Conservation (phyloP, 2,888 invertebrate species). For the Schizaphis graminum region DNA sequence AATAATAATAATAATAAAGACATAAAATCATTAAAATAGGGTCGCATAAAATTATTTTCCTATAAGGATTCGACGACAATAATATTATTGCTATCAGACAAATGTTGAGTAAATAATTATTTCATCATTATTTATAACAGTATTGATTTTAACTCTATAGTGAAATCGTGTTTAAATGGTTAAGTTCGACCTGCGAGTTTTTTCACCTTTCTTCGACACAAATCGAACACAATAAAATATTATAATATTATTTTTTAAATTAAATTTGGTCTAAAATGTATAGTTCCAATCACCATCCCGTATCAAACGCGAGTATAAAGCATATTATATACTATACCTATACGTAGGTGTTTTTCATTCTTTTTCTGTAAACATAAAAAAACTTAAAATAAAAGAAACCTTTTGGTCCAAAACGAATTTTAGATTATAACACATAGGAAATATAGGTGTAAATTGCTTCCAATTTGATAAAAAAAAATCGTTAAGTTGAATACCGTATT, state of each 20-base stretch:
- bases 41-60: not conserved
- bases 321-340: too few species aligned
- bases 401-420: not conserved
- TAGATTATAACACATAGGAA: not conserved
- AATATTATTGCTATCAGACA: not conserved
- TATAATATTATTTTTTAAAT: not conserved
- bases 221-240: not conserved
- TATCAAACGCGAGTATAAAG: not conserved
- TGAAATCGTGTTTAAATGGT: not conserved
- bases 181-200: not conserved
- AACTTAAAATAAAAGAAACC: not conserved
- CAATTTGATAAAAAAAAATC: not conserved
- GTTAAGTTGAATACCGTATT: not conserved
- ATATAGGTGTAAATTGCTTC: not conserved
- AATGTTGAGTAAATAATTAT: not conserved
- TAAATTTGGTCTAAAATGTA: not conserved
- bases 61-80: not conserved
- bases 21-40: not conserved
- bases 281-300: rapidly evolving
- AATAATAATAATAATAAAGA: not conserved
- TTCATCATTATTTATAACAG: not conserved
- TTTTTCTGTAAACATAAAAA: not conserved
- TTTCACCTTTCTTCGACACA: not conserved
- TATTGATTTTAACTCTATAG: conserved; percentile 7
- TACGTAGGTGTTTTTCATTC: not conserved